phyloP scores from a whole-genome alignment of 30 jellyfish, hydroid and myxozoan genomes.

The Pelagia noctiluca region DNA sequence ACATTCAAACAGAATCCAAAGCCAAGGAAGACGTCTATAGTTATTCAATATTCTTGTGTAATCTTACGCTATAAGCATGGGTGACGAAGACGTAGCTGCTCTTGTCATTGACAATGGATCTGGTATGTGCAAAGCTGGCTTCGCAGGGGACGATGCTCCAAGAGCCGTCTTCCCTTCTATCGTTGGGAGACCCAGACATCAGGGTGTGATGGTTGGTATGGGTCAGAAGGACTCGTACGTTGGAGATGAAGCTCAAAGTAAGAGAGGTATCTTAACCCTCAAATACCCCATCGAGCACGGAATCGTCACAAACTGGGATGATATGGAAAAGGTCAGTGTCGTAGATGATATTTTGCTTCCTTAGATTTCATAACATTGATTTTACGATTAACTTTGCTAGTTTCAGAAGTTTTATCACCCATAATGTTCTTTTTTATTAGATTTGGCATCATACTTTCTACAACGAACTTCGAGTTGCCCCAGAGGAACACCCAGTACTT shows the following conservation, averaged over 20 bases:
- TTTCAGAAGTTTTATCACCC: no score
- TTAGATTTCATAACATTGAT: no score
- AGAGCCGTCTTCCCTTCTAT: conserved; percentile 98
- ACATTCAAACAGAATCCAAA: no score
- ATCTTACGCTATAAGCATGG: conserved; percentile 49
- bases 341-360: no score
- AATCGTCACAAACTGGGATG: conserved; percentile 99
- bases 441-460: conserved; percentile 99
- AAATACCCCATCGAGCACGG: conserved; percentile 99
- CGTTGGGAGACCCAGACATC: conserved; percentile 99
- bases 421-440: conserved; percentile 32
- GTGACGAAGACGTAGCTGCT: conserved; percentile 86
- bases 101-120: conserved; percentile 86
- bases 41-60: no score
- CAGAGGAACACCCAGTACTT: conserved; percentile 99
- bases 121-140: conserved; percentile 99
- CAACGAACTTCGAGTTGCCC: conserved; percentile 99
- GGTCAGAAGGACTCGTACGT: conserved; percentile 99
- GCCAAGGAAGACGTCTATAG: no score
- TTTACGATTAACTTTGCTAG: no score
- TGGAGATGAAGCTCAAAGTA: conserved; percentile 99
- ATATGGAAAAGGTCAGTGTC: conserved; percentile 87
- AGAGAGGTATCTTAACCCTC: conserved; percentile 95
- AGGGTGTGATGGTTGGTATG: conserved; percentile 99
- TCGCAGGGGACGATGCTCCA: conserved; percentile 99